Base-by-base conservation (phyloP, 2,888 invertebrate genomes). In the Catocala sponsa region DNA sequence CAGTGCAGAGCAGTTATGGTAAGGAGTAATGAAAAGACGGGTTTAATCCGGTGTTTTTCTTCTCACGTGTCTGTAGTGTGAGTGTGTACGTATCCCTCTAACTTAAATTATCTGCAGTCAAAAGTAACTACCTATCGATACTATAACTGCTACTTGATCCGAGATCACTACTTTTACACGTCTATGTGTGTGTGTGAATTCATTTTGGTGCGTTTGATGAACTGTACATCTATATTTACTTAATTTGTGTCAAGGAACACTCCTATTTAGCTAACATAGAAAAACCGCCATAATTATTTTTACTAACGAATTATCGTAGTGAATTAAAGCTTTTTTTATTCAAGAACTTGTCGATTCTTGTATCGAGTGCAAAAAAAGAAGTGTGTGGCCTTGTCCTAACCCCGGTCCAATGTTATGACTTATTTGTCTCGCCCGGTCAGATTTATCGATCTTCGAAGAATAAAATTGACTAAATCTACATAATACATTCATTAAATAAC, bases 401-500 rank as follows among this genome's bases (percentile, higher is more conserved):
- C 83, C 84, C 68, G 84, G 74, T 84, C 85, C 88, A 91, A 92
- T 91, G 90, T 93, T 94, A 92, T 92, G 93, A 94, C 94, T 92
- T 92, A 92, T 92, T 91, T 90, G 92, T 91, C 92, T 91, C 89
- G 86, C 76, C 75, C 79, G 73, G 72, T 69, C 79, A 88, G 90
- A 92, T 92, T 92, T 92, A 93, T 93, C 80, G 90, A 75, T 84
- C 80, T 87, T 84, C 82, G 79, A 80, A 77, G 85, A 87, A 90
- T 88, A 88, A 87, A 89, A 88, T 84, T 81, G 82, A 84, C 79
- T 58, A 76, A 86, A 91, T 91, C 87, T 86, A 81, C 90, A 91
- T 91, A 91, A 88, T 87, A 90, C 82, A 86, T 87, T 85, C 88
- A 90, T 90, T 90, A 88, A 88, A 89, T 88, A 83, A 84, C 82